Evolutionary conservation across 2,888 invertebrate species (phyloP), one percentile per base, ranked within the genome.

Genomic region (Protonemura montana): DNA sequence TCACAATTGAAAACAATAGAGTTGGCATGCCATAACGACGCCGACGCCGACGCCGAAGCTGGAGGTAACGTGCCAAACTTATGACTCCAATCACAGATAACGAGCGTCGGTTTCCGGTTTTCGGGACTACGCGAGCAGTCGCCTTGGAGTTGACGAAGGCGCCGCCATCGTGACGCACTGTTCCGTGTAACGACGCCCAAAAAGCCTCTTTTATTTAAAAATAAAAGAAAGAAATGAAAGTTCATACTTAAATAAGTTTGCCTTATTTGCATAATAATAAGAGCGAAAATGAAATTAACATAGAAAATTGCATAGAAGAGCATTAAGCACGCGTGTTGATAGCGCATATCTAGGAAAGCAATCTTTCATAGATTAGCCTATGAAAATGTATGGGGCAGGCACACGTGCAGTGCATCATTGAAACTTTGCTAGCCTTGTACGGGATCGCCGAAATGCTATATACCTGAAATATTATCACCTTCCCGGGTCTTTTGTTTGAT

Each of bases 1-100:
- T 59, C 13, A 59, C 59, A 59, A 59, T 59, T 59, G 59, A 59
- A 59, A 59, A 59, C 59, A 59, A 59, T 59, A 59, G 59, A 59
- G 59, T 13, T 59, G 59, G 59, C 59, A 59, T 59, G 59, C 59
- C 59, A 59, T 59, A 21, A 59, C 21, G 59, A 59, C 59, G 59
- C 59, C 13, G 59, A 59, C 59, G 59, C 59, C 59, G 59, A 59
- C 59, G 59, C 59, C 59, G 59, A 59, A 10, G 59, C 59, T 21
- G 59, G 21, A 13, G 3, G 13, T 59, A 59, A 59, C 59, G 59
- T 59, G 59, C 59, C 59, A 59, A 59, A 59, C 59, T 59, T 59
- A 59, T 59, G 59, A 59, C 59, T 59, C 59, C 59, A 59, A 59
- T 59, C 59, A 59, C 13, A 59, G 59, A 59, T 59, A 59, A 59